Percentiles rank a stretch among this genome's conserved stretches.
These are phyloP conservation scores for Cosmia pyralina DNA, from an alignment of 2,888 invertebrate genomes.

Conservation along the genomic window DNA sequence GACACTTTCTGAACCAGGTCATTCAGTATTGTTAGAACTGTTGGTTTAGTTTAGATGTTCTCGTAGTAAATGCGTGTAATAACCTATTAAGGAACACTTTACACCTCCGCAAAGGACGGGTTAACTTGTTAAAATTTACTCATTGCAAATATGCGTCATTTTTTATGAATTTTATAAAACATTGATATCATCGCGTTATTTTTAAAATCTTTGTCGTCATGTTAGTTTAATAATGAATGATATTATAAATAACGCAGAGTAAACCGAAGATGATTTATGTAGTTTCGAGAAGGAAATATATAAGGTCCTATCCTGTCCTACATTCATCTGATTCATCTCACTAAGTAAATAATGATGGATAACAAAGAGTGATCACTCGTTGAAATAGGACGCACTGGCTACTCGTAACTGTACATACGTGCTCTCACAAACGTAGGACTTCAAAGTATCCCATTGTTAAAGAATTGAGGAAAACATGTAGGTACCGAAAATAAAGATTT, in stretches of 20 bases:
- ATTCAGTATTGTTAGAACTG: slow-evolving; percentile 25
- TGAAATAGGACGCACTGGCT: slow-evolving; percentile 66
- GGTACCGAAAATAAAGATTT: slow-evolving; percentile 15
- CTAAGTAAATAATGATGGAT: slow-evolving; percentile 70
- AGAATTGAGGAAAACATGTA: slow-evolving; percentile 16
- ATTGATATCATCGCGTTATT: slow-evolving; percentile 2
- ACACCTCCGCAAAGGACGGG: slow-evolving; percentile 40
- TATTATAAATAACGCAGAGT: slow-evolving; percentile 9
- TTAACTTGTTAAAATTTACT: slow-evolving; percentile 31
- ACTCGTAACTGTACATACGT: slow-evolving; percentile 38
- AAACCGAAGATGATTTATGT: slow-evolving; percentile 22
- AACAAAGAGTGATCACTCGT: slow-evolving; percentile 61
- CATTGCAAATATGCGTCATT: slow-evolving; percentile 31
- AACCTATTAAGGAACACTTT: slow-evolving; percentile 42
- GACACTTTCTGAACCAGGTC: slow-evolving; percentile 38
- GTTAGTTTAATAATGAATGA: neutral
- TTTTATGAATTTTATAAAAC: slow-evolving; percentile 20
- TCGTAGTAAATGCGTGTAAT: slow-evolving; percentile 31
- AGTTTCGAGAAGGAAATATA: slow-evolving; percentile 54
- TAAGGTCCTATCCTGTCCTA: slow-evolving; percentile 56
- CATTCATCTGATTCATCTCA: slow-evolving; percentile 62
- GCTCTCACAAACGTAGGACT: slow-evolving; percentile 19
- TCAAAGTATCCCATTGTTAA: slow-evolving; percentile 29
- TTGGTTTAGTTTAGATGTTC: slow-evolving; percentile 19
- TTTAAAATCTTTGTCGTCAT: neutral